A percentile compares a stretch with the other conserved stretches of the same genome.
phyloP scores from a whole-genome alignment of 2,797 vertebrate species.

The Crypturellus tataupa region DNA sequence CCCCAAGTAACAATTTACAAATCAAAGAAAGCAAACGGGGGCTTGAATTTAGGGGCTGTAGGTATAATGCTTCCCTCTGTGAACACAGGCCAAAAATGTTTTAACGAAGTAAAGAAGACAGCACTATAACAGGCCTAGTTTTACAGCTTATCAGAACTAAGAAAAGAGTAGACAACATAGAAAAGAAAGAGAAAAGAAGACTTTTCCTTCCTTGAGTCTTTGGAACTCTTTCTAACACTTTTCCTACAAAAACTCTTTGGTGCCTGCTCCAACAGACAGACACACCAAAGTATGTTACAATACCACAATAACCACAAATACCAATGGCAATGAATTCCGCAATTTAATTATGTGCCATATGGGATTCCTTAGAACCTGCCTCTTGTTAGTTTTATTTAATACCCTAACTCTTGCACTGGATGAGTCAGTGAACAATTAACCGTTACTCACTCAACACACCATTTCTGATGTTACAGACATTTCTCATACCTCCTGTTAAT shows the following conservation, averaged over 20 bases:
- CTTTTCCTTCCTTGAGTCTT: not conserved
- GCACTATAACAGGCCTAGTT: not conserved
- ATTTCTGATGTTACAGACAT: not conserved
- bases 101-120: not conserved
- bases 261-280: not conserved
- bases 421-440: not conserved
- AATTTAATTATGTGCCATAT: not conserved
- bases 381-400: not conserved
- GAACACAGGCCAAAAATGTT: not conserved
- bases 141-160: not conserved
- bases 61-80: accelerated
- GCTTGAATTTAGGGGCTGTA: not conserved
- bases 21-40: not conserved
- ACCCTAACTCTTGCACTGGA: not conserved
- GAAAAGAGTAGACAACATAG: not conserved
- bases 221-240: not conserved
- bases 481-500: accelerated
- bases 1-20: not conserved
- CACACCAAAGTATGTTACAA: not conserved
- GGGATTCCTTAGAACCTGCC: not conserved
- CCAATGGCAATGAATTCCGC: not conserved
- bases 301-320: not conserved
- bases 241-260: not conserved
- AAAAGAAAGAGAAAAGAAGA: not conserved
- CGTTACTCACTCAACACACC: not conserved